These are phyloP conservation scores for Sakesphorus luctuosus DNA, from an alignment of 2,113 vertebrate species.

Conservation along the genomic window DNA sequence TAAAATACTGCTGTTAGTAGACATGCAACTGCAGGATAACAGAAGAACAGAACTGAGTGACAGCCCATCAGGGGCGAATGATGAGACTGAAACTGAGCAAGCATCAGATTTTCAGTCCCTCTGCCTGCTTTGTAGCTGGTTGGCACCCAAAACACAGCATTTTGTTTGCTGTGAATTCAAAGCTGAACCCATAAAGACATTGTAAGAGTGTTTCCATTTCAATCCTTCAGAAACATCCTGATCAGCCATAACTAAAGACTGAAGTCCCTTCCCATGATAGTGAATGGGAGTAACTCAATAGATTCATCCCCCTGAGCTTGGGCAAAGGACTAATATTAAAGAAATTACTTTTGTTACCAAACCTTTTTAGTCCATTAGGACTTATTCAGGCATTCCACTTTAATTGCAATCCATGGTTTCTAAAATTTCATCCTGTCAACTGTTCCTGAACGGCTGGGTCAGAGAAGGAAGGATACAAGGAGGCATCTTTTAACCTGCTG, in stretches of 20 bases:
- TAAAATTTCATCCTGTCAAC: background rate
- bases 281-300: background rate
- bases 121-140: background rate
- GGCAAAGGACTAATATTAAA: background rate
- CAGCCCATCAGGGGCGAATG: accelerated
- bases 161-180: background rate
- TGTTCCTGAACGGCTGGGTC: background rate
- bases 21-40: background rate
- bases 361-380: slow-evolving; percentile 4
- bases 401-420: background rate
- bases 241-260: background rate
- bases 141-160: background rate
- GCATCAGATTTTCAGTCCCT: accelerated
- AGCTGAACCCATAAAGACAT: background rate
- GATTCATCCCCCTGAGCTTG: background rate
- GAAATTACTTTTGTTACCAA: background rate
- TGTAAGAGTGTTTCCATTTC: background rate
- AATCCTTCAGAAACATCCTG: background rate
- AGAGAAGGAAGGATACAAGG: background rate
- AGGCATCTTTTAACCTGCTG: background rate
- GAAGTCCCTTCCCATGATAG: background rate
- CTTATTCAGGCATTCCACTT: slow-evolving; percentile 4
- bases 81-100: background rate
- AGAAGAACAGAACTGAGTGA: background rate
- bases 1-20: background rate